Evolutionary conservation across 2,797 vertebrate genomes (phyloP).

Genomic region (Enteromius afrohamiltoni): DNA sequence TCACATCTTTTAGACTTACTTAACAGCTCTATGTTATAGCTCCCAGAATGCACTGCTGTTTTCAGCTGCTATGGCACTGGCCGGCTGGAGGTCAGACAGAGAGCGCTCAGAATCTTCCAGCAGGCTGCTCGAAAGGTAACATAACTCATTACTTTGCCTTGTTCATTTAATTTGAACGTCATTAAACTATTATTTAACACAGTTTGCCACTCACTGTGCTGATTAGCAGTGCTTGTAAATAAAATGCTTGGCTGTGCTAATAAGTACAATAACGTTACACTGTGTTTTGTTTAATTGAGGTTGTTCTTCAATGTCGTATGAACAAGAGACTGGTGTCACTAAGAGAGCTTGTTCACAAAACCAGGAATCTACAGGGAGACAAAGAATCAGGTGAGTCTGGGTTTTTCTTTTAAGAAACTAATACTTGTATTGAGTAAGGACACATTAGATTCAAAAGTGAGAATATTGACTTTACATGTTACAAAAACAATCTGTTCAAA

Average conservation of each 20-base stretch:
- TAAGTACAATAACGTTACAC: not conserved
- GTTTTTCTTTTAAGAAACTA: not conserved
- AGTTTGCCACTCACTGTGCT: not conserved
- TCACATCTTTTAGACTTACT: not conserved
- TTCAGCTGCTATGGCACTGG: conserved; percentile 80
- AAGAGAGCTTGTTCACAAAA: conserved; percentile 56
- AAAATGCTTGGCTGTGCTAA: not conserved
- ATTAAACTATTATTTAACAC: conserved; percentile 9
- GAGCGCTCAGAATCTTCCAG: conserved; percentile 81
- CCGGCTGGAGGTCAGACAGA: conserved; percentile 76
- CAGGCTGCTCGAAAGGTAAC: conserved; percentile 88
- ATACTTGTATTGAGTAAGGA: not conserved
- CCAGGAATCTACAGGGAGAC: conserved; percentile 49
- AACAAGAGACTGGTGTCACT: conserved; percentile 67
- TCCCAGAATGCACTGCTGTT: conserved; percentile 67
- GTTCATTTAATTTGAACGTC: not conserved
- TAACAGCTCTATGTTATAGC: conserved; percentile 60
- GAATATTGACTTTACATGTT: not conserved
- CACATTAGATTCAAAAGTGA: not conserved
- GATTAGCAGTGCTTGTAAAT: not conserved
- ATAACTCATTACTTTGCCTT: not conserved
- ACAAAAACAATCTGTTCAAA: not conserved
- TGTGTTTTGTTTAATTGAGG: conserved; percentile 64
- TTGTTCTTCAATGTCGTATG: conserved; percentile 72
- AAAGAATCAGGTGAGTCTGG: conserved; percentile 58